Percentiles rank a stretch among this genome's conserved stretches.
These are phyloP conservation scores for Apis cerana DNA, from an alignment of 1,140 invertebrate species.

Conservation along the genomic window DNA sequence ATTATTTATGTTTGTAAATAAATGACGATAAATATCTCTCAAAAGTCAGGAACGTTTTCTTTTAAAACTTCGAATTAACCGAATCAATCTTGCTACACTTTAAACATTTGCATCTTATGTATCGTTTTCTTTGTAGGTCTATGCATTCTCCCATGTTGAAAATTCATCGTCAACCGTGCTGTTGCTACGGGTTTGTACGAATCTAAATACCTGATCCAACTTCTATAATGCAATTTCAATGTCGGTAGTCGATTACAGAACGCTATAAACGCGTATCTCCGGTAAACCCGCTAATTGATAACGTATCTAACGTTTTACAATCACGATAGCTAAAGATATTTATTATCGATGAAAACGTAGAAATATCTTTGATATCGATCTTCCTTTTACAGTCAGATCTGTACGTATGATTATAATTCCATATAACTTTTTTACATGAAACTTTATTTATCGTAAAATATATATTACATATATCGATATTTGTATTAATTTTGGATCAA, in stretches of 20 bases:
- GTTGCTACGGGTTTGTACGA: conserved; percentile 30
- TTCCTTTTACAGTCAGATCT: no score
- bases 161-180: neutral
- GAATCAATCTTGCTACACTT: neutral
- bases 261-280: conserved; percentile 11
- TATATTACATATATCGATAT: neutral
- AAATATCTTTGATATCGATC: neutral
- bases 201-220: conserved; percentile 16
- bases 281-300: conserved; percentile 8
- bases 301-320: conserved; percentile 8
- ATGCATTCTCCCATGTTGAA: neutral
- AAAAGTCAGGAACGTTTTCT: no score
- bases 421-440: no score
- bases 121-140: no score
- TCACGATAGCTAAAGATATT: neutral
- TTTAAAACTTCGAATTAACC: neutral
- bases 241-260: conserved; percentile 33
- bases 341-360: neutral
- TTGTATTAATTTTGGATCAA: neutral
- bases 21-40: neutral
- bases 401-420: no score
- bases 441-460: neutral
- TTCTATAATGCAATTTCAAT: conserved; percentile 44
- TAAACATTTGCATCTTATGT: neutral
- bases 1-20: no score